Conservation (phyloP, 2,888 invertebrate species). For the Melieria crassipennis region DNA sequence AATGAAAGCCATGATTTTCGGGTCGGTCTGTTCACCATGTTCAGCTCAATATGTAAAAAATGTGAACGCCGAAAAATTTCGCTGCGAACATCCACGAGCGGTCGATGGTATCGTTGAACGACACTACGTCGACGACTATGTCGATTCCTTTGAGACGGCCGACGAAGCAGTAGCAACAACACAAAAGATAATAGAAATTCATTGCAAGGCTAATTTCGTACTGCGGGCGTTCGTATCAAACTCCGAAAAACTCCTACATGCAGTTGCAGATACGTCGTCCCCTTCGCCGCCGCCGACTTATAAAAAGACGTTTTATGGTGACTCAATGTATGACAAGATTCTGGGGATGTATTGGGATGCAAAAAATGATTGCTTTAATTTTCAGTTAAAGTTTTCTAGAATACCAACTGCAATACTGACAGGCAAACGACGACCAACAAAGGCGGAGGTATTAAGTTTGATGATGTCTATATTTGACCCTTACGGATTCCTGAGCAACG, state of each 20-base stretch:
- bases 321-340: conserved; percentile 1
- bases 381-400: conserved; percentile 31
- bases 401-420: conserved; percentile 27
- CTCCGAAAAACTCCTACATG: conserved; percentile 21
- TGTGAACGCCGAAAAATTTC: conserved; percentile 22
- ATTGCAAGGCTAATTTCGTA: conserved; percentile 32
- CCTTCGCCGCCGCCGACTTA: not conserved
- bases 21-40: conserved; percentile 37
- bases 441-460: conserved; percentile 24
- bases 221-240: conserved; percentile 29
- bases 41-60: conserved; percentile 37
- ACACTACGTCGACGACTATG: conserved; percentile 34
- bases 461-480: conserved; percentile 50
- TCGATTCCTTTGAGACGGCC: conserved; percentile 31
- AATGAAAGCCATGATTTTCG: conserved; percentile 37
- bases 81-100: conserved; percentile 4
- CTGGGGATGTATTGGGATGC: conserved; percentile 33
- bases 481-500: conserved; percentile 43
- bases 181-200: conserved; percentile 34
- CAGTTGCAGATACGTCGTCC: conserved; percentile 1
- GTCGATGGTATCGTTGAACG: conserved; percentile 16
- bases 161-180: conserved; percentile 34
- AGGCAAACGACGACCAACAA: conserved; percentile 30
- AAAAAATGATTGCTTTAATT: conserved; percentile 29
- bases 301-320: conserved; percentile 21